These are phyloP conservation scores for Rallus crepitans DNA, from an alignment of 2,797 vertebrate species.

Conservation along the genomic window DNA sequence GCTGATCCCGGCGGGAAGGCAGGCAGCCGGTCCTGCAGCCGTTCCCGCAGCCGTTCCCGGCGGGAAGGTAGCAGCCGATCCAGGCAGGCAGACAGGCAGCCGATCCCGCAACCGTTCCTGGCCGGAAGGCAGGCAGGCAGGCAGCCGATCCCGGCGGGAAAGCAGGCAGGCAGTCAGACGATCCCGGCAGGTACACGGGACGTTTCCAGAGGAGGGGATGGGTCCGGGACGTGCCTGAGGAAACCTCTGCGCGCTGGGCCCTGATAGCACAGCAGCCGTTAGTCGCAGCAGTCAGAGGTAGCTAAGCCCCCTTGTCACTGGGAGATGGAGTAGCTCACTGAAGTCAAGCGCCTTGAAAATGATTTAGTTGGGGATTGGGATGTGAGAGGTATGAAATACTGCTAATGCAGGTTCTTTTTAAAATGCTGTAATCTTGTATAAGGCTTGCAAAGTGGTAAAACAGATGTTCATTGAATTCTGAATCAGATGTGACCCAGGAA, in stretches of 20 bases:
- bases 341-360: neutral
- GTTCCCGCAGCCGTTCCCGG: neutral
- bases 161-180: too few species aligned
- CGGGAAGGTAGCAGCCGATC: too few species aligned
- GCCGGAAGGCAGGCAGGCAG: too few species aligned
- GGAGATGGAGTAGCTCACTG: rapidly evolving
- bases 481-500: neutral
- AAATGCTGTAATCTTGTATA: rapidly evolving
- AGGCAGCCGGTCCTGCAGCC: neutral
- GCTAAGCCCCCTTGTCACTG: rapidly evolving
- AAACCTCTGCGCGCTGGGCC: rapidly evolving
- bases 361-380: rapidly evolving
- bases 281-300: rapidly evolving
- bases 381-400: rapidly evolving
- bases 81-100: too few species aligned
- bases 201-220: rapidly evolving
- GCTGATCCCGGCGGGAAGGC: neutral
- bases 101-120: too few species aligned
- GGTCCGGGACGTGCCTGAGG: rapidly evolving
- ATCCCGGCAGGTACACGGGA: neutral
- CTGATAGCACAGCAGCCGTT: rapidly evolving
- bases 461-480: neutral
- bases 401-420: too few species aligned
- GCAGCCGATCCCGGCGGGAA: neutral
- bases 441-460: neutral